Evolutionary conservation across 2,797 vertebrate genomes (phyloP).

Genomic region (Macropodus opercularis): DNA sequence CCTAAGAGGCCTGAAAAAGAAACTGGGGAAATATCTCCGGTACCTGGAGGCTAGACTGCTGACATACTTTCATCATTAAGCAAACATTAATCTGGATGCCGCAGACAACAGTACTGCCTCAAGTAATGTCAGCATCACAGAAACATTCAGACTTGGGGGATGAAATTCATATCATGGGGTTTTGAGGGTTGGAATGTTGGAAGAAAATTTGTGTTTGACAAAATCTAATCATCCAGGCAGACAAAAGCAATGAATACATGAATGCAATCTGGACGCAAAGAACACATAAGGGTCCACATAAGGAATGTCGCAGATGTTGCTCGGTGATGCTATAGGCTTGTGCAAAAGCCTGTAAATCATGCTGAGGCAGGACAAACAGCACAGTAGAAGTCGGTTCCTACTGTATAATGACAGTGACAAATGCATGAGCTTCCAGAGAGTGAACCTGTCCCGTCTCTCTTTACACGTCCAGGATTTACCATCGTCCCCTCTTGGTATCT

Average conservation of each 20-base stretch:
- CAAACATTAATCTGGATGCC: slow-evolving; percentile 57
- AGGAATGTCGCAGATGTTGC: not conserved
- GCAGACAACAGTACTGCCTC: slow-evolving; percentile 30
- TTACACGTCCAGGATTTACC: slow-evolving; percentile 52
- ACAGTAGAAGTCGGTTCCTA: slow-evolving; percentile 10
- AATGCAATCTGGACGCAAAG: slow-evolving; percentile 24
- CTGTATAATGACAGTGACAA: slow-evolving; percentile 2
- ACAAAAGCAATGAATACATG: not conserved
- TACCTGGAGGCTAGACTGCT: slow-evolving; percentile 50
- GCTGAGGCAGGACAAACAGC: too few species aligned
- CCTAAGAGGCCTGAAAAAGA: slow-evolving; percentile 6
- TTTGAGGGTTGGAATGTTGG: slow-evolving; percentile 27
- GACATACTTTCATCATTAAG: slow-evolving; percentile 74
- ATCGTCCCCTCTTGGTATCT: slow-evolving; percentile 36
- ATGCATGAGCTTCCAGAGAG: slow-evolving; percentile 9
- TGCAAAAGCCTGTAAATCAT: not conserved
- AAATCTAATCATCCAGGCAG: slow-evolving; percentile 11
- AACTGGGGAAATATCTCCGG: slow-evolving; percentile 20
- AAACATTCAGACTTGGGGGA: slow-evolving; percentile 4
- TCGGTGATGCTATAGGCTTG: not conserved
- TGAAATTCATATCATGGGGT: slow-evolving; percentile 7
- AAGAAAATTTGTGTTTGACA: slow-evolving; percentile 37
- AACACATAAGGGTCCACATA: too few species aligned
- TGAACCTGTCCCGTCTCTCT: slow-evolving; percentile 24
- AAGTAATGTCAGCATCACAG: slow-evolving; percentile 23